phyloP scores from a whole-genome alignment of 2,888 invertebrate genomes.

The Euphydryas editha region DNA sequence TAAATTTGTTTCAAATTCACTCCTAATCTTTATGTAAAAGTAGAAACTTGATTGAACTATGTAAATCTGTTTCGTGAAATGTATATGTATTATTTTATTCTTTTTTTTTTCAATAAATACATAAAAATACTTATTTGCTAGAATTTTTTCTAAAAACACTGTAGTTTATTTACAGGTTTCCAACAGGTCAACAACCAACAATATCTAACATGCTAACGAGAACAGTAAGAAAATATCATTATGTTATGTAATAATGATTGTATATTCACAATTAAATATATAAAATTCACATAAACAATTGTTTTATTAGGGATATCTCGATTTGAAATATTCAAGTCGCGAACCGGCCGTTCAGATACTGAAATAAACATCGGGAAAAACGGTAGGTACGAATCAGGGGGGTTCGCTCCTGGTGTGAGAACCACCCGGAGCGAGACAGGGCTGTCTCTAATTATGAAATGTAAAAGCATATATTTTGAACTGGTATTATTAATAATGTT shows the following conservation, averaged over 20 bases:
- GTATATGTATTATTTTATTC: too few species aligned
- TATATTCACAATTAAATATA: not conserved
- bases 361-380: constrained; percentile 73
- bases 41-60: too few species aligned
- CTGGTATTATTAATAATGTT: not conserved
- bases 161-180: too few species aligned
- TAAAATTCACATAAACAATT: constrained; percentile 2
- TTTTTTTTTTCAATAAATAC: too few species aligned
- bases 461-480: not conserved
- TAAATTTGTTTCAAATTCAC: too few species aligned
- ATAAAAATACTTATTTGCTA: too few species aligned
- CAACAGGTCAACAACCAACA: too few species aligned
- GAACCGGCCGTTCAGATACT: constrained; percentile 65
- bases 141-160: too few species aligned
- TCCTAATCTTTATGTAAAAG: too few species aligned
- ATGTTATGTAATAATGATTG: not conserved
- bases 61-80: too few species aligned
- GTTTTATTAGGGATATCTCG: not conserved
- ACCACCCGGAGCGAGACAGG: constrained; percentile 27
- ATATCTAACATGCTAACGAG: too few species aligned
- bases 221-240: not conserved
- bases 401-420: constrained; percentile 38
- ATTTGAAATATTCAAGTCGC: constrained; percentile 50
- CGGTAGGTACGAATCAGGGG: constrained; percentile 20
- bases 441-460: not conserved